Evolutionary conservation across 1,140 invertebrate species (phyloP), one percentile per base, ranked within the genome.

Genomic region (Drosophila nebulosa): DNA sequence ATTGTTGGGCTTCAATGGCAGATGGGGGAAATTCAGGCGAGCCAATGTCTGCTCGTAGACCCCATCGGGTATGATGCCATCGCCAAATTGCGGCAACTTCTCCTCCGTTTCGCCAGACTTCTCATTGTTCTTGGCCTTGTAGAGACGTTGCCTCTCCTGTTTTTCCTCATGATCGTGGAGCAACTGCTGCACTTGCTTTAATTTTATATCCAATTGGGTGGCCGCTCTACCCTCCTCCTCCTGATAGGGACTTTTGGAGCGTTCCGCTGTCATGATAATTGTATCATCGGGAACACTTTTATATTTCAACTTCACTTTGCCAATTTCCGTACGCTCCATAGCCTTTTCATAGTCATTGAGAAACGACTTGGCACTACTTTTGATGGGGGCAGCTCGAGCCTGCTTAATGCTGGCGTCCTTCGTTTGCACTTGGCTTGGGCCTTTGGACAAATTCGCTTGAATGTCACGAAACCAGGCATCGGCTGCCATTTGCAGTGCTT

Each of bases 381-480:
- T 2, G 18, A 4, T 9, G 26, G 18, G 3, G 16, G 42, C 14
- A 1, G 42, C 46, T 7, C 30, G 42, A 3, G 26, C 4, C 1
- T 58, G 35, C 24, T 77, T 76, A 1, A 0, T 24, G n/a, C 6
- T 5, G 12, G 10, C 24, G 6, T 7, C 1, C 16, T 24, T 22
- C 24, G 12, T 4, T 42, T 26, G 42, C 16, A 3, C n/a, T 18
- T 21, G 39, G 39, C 16, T 4, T 46, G 7, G 39, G 1, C 14
- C 18, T 7, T 16, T 42, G 5, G 14, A 18, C 56, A 24, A 4
- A 0, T 39, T 58, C 4, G 51, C 42, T 27, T 73, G 60, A 1
- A 88, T 69, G 1, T 69, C 68, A 1, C 69, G 68, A 14, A 83
- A 69, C 83, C 83, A 88, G 30, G 69, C 75, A 12, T 83, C 73